These are phyloP conservation scores for Danio aesculapii DNA, from an alignment of 2,797 vertebrate species.

Conservation along the genomic window DNA sequence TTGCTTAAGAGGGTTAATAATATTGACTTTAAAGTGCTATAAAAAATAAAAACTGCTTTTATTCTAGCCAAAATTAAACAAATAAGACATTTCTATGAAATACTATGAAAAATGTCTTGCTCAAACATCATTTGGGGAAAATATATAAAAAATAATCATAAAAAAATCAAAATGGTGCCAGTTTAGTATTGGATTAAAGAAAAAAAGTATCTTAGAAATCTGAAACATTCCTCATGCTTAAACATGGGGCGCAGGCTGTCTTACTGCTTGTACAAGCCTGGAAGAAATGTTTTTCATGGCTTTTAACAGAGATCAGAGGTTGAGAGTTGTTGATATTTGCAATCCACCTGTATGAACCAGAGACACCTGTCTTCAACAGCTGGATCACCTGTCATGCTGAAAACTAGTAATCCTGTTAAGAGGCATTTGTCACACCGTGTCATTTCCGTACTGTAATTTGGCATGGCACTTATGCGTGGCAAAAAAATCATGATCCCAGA, in stretches of 20 bases:
- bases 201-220: neutral
- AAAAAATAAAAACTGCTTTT: no score
- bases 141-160: no score
- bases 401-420: slow-evolving; percentile 13
- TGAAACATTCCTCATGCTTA: neutral
- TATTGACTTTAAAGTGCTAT: no score
- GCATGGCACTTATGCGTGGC: neutral
- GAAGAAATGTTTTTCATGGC: neutral
- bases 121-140: no score
- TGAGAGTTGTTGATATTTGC: neutral
- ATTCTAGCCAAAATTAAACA: no score
- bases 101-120: no score
- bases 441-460: slow-evolving; percentile 3
- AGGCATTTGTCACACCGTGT: slow-evolving; percentile 16
- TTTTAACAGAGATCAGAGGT: slow-evolving; percentile 38
- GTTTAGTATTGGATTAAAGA: neutral
- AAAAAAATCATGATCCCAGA: neutral
- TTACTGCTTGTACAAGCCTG: neutral
- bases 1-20: no score
- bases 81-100: no score
- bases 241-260: neutral
- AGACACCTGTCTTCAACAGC: slow-evolving; percentile 14
- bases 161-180: no score
- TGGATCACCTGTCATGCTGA: neutral
- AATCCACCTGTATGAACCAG: neutral